Conservation (phyloP, 1,140 invertebrate genomes). For the Ceratina australensis region DNA sequence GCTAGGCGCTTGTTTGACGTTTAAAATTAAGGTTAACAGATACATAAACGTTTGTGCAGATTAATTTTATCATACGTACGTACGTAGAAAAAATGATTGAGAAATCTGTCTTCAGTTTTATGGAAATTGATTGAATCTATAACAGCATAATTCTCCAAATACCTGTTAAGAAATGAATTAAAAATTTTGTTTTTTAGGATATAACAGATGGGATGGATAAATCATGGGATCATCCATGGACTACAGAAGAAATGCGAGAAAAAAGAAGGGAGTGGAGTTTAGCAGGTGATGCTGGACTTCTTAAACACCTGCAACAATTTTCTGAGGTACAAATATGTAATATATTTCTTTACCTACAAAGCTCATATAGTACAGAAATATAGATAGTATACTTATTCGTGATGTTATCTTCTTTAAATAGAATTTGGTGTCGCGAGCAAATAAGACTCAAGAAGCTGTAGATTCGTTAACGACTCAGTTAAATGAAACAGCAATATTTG, state of each 20-base stretch:
- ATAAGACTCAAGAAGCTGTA: conserved; percentile 81
- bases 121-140: not conserved
- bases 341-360: not conserved
- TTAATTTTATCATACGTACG: not conserved
- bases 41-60: conserved; percentile 33
- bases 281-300: conserved; percentile 85
- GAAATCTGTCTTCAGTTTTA: not conserved
- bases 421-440: conserved; percentile 79
- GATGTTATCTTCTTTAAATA: conserved; percentile 56
- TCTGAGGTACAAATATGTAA: conserved; percentile 76
- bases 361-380: not conserved
- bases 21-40: conserved; percentile 46
- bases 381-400: conserved; percentile 1
- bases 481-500: conserved; percentile 83
- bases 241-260: conserved; percentile 83
- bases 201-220: conserved; percentile 68
- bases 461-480: conserved; percentile 84
- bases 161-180: not conserved
- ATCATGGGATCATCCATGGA: conserved; percentile 81
- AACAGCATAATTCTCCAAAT: not conserved
- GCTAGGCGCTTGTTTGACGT: not conserved
- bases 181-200: conserved; percentile 36
- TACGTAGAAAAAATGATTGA: not conserved
- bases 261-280: conserved; percentile 84
- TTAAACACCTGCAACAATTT: conserved; percentile 81